Evolutionary conservation across 1,140 invertebrate species (phyloP).

Genomic region (Conopomorpha cramerella): DNA sequence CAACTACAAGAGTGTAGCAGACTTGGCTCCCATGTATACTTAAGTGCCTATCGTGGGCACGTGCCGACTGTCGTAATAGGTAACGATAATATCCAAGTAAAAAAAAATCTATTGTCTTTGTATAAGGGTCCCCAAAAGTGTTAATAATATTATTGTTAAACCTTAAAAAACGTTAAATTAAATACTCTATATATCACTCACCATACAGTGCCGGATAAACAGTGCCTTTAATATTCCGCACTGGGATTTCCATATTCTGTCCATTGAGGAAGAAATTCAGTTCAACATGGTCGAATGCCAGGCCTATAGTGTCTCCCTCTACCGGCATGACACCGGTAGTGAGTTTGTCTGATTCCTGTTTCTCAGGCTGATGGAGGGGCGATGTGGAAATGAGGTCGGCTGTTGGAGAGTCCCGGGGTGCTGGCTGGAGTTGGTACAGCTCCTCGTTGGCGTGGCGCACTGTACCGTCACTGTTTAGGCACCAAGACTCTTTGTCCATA

Average conservation of each 20-base stretch:
- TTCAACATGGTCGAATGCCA: slow-evolving; percentile 96
- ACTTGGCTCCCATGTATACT: too few species aligned
- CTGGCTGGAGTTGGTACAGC: slow-evolving; percentile 68
- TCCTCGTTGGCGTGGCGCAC: slow-evolving; percentile 84
- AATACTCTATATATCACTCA: slow-evolving; percentile 49
- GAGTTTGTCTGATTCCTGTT: slow-evolving; percentile 5
- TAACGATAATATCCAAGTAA: too few species aligned
- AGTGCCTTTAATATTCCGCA: slow-evolving; percentile 87
- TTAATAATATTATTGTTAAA: too few species aligned
- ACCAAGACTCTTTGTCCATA: slow-evolving; percentile 90
- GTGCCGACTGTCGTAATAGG: too few species aligned
- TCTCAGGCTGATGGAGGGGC: slow-evolving; percentile 14
- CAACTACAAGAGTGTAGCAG: too few species aligned
- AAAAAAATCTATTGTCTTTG: too few species aligned
- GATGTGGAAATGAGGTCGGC: slow-evolving; percentile 44
- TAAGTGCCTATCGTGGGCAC: too few species aligned
- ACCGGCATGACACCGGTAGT: slow-evolving; percentile 59
- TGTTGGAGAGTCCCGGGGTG: slow-evolving; percentile 52
- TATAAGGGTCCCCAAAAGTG: too few species aligned
- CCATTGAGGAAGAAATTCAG: slow-evolving; percentile 96
- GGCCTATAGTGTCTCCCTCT: slow-evolving; percentile 94
- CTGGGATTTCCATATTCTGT: slow-evolving; percentile 80
- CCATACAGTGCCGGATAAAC: slow-evolving; percentile 94
- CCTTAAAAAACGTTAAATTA: slow-evolving; percentile 1
- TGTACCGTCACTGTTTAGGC: slow-evolving; percentile 86